Conservation (phyloP, 2,113 vertebrate genomes). For the Hystrix cristata region DNA sequence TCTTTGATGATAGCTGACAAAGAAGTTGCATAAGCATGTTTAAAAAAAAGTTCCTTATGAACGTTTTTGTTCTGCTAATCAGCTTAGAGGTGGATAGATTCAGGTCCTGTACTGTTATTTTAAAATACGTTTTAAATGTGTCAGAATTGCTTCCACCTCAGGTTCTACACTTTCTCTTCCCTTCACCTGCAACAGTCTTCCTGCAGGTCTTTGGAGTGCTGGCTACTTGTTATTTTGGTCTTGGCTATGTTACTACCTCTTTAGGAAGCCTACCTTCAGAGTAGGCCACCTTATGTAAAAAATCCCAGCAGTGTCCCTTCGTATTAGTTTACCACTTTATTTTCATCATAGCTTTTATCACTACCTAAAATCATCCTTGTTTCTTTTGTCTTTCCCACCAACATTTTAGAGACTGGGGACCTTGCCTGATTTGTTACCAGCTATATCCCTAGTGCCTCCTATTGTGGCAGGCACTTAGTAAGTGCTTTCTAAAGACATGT, state of each 20-base stretch:
- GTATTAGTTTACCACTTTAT: not conserved
- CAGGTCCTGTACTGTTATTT: not conserved
- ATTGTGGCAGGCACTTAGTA: not conserved
- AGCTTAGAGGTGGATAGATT: constrained; percentile 41
- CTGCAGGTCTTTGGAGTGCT: not conserved
- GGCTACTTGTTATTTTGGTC: not conserved
- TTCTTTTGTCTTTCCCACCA: not conserved
- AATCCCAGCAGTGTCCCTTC: not conserved
- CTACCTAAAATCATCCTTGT: not conserved
- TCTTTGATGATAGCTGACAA: constrained; percentile 62
- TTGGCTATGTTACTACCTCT: not conserved
- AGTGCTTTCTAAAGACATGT: not conserved
- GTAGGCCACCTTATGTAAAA: not conserved
- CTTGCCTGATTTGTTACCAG: not conserved
- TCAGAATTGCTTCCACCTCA: not conserved
- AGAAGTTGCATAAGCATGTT: constrained; percentile 54
- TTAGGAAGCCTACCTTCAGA: not conserved
- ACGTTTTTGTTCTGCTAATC: constrained; percentile 65
- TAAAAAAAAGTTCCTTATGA: constrained; percentile 4
- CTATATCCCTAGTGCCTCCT: not conserved
- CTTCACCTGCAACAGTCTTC: not conserved
- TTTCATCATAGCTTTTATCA: not conserved
- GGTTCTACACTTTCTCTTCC: not conserved
- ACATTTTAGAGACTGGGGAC: not conserved
- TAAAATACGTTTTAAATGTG: not conserved